phyloP scores from a whole-genome alignment of 1,140 invertebrate genomes.

The Monochamus saltuarius region DNA sequence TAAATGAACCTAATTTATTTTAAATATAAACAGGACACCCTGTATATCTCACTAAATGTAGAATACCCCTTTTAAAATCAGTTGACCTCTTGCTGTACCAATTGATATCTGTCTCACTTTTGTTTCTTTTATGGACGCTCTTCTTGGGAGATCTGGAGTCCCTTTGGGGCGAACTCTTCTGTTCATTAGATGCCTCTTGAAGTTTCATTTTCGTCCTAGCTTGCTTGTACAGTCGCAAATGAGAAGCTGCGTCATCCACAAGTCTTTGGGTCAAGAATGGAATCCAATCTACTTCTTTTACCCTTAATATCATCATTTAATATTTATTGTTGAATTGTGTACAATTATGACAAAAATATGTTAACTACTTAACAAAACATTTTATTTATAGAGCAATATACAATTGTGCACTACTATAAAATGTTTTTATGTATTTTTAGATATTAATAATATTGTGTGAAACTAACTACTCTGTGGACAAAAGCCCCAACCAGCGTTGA shows the following conservation, averaged over 20 bases:
- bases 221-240: constrained; percentile 81
- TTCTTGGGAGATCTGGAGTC: constrained; percentile 55
- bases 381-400: no score
- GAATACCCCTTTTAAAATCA: constrained; percentile 38
- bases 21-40: neutral
- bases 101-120: constrained; percentile 69
- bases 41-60: neutral
- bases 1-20: no score
- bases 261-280: constrained; percentile 81
- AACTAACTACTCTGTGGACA: no score
- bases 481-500: no score
- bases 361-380: no score
- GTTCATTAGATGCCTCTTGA: constrained; percentile 54
- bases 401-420: no score
- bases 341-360: no score
- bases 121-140: constrained; percentile 62
- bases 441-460: no score
- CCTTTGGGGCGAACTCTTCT: constrained; percentile 54
- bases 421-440: no score
- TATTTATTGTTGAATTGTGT: no score
- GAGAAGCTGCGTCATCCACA: constrained; percentile 87
- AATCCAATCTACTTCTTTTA: constrained; percentile 89
- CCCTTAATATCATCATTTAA: constrained; percentile 55
- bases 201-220: constrained; percentile 64
- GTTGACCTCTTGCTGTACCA: constrained; percentile 58